Evolutionary conservation across 1,140 invertebrate species (phyloP).

Genomic region (Drepana arcuata): DNA sequence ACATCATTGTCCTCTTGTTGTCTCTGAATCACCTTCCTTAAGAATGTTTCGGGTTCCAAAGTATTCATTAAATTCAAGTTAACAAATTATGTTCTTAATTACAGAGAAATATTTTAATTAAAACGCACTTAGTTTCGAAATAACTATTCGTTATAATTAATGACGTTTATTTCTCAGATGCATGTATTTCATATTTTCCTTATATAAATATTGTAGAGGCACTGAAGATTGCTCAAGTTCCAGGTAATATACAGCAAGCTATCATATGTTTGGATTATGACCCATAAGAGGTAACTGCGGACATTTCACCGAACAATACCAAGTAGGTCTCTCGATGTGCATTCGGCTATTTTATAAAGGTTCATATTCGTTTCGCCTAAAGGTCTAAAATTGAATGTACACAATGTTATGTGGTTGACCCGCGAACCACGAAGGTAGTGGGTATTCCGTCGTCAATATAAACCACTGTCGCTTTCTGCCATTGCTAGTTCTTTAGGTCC

Average conservation of each 20-base stretch:
- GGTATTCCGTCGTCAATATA: constrained; percentile 57
- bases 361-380: constrained; percentile 22
- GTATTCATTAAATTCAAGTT: too few relatives aligned
- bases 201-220: too few relatives aligned
- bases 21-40: too few relatives aligned
- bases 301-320: constrained; percentile 19
- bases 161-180: not conserved
- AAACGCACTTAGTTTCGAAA: too few relatives aligned
- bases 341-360: constrained; percentile 4
- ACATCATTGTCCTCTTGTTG: too few relatives aligned
- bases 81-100: too few relatives aligned
- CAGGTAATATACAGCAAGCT: constrained; percentile 38
- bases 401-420: constrained; percentile 22
- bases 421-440: constrained; percentile 44
- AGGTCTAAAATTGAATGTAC: constrained; percentile 34
- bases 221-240: constrained; percentile 41
- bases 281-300: constrained; percentile 2
- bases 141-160: not conserved
- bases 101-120: too few relatives aligned
- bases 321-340: constrained; percentile 4
- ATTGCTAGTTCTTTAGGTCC: constrained; percentile 58
- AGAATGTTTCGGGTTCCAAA: too few relatives aligned
- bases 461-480: constrained; percentile 63
- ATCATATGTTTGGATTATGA: constrained; percentile 19
- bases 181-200: not conserved